Conservation (phyloP, 2,113 vertebrate species). For the Mesitornis unicolor region DNA sequence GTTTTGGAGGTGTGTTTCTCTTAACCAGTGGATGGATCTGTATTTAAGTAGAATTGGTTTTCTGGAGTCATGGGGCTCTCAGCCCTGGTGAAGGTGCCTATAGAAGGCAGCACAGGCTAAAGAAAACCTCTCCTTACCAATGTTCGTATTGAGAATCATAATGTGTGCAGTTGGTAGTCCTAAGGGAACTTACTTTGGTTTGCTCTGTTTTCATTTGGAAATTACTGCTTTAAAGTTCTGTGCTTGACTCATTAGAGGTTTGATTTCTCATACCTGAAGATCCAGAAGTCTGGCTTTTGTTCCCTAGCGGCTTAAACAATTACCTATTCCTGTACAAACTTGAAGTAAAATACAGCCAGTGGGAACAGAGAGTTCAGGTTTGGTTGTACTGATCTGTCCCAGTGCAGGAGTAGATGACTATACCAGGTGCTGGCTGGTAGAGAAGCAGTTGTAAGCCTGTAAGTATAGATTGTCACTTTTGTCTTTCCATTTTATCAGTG, state of each 20-base stretch:
- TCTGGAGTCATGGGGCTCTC: not conserved
- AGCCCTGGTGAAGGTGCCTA: not conserved
- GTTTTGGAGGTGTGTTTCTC: not conserved
- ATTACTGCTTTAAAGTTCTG: not conserved
- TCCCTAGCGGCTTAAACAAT: not conserved
- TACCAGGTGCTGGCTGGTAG: not conserved
- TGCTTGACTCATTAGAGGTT: not conserved
- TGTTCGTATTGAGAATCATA: not conserved
- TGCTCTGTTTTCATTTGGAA: not conserved
- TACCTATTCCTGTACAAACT: not conserved
- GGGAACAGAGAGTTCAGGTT: not conserved
- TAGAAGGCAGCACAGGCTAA: not conserved
- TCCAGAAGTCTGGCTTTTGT: not conserved
- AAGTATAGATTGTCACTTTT: not conserved
- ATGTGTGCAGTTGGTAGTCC: rapidly evolving
- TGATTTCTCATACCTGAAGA: not conserved
- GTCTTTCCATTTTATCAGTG: not conserved
- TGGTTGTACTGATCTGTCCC: rapidly evolving
- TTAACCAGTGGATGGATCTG: not conserved
- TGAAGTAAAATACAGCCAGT: not conserved
- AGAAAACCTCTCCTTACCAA: not conserved
- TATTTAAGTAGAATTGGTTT: not conserved
- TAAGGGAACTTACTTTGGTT: not conserved
- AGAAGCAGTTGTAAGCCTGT: not conserved
- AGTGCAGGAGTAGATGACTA: not conserved